phyloP scores from a whole-genome alignment of 2,113 vertebrate genomes.

The Choloepus hoffmanni region DNA sequence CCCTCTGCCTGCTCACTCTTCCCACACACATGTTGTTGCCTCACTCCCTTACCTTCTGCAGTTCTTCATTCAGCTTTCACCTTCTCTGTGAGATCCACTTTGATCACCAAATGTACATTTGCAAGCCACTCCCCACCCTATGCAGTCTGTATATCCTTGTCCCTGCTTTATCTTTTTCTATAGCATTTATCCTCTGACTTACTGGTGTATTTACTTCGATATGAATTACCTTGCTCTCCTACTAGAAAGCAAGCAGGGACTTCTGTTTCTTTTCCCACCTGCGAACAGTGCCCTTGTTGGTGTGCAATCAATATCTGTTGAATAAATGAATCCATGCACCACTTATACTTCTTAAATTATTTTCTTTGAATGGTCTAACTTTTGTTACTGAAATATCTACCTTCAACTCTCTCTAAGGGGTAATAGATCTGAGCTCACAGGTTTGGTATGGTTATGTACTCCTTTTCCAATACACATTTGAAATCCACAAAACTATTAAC shows the following conservation, averaged over 20 bases:
- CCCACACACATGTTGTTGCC: fast-evolving
- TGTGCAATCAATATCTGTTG: background rate
- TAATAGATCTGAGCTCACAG: background rate
- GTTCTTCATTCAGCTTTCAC: background rate
- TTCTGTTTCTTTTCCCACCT: background rate
- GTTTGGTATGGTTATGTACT: background rate
- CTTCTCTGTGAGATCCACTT: background rate
- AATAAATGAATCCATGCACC: background rate
- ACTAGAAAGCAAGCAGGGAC: background rate
- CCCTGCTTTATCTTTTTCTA: background rate
- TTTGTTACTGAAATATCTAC: background rate
- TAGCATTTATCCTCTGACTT: background rate
- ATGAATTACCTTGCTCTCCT: background rate
- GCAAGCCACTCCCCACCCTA: background rate
- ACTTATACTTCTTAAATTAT: background rate
- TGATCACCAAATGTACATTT: background rate
- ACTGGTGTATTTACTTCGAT: background rate
- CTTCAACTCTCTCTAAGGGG: background rate
- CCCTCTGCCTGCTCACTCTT: background rate
- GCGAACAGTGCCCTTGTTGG: background rate
- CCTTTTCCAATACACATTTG: background rate
- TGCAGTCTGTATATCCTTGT: fast-evolving
- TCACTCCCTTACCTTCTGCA: background rate
- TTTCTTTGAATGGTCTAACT: background rate
- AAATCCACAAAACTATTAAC: background rate